A percentile compares a stretch with the other conserved stretches of the same genome.
These are phyloP conservation scores for Aphelocoma coerulescens DNA, from an alignment of 2,113 vertebrate species.

Conservation along the genomic window DNA sequence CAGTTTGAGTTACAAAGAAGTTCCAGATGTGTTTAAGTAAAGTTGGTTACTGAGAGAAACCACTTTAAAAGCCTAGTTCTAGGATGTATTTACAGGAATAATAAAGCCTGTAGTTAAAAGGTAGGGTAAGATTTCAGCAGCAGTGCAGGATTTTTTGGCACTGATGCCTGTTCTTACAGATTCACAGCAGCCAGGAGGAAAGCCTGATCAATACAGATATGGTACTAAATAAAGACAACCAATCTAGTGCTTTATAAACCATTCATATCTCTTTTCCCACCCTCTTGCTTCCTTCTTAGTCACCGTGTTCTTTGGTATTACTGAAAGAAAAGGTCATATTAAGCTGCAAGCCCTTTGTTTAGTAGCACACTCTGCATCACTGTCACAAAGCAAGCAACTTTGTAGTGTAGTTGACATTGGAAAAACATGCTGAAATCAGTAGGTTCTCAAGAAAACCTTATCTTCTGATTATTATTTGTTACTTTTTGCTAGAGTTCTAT, in stretches of 20 bases:
- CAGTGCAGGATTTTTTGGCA: background rate
- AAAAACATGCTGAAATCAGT: constrained; percentile 35
- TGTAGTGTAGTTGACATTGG: background rate
- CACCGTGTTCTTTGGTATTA: background rate
- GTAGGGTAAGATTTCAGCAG: background rate
- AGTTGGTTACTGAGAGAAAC: constrained; percentile 9
- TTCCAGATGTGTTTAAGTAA: constrained; percentile 52
- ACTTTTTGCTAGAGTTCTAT: constrained; percentile 4
- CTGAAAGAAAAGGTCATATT: background rate
- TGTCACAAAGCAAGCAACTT: background rate
- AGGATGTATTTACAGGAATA: background rate
- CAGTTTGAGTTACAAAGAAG: constrained; percentile 12
- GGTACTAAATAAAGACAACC: background rate
- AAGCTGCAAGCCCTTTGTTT: background rate
- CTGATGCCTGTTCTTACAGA: background rate
- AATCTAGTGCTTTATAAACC: background rate
- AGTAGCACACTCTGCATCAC: background rate
- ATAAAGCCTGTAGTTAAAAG: constrained; percentile 20
- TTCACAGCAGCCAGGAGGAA: background rate
- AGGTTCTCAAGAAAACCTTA: constrained; percentile 13
- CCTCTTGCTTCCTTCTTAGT: background rate
- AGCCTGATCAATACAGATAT: background rate
- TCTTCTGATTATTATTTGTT: constrained; percentile 29
- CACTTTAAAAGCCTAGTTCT: constrained; percentile 14
- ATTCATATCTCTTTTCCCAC: background rate